Evolutionary conservation across 2,113 vertebrate species (phyloP).

Genomic region (Ginglymostoma cirratum): DNA sequence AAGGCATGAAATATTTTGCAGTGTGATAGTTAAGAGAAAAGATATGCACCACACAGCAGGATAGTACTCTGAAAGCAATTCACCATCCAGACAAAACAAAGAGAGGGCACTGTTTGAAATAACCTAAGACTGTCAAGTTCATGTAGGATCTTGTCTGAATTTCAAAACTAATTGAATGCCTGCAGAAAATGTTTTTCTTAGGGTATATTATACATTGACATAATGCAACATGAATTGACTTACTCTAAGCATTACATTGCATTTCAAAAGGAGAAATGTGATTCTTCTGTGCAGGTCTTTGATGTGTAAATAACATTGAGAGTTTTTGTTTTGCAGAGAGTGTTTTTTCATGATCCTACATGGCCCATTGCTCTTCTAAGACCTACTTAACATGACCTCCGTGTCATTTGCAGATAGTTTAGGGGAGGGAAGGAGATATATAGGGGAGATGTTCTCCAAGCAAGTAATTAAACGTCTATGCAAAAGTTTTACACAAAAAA

Average conservation of each 20-base stretch:
- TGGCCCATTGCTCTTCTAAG: conserved; percentile 37
- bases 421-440: conserved; percentile 2
- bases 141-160: conserved; percentile 38
- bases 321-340: conserved; percentile 35
- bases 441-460: conserved; percentile 27
- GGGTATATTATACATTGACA: conserved; percentile 38
- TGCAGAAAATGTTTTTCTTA: conserved; percentile 37
- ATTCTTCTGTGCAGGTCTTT: conserved; percentile 34
- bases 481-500: background rate
- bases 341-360: conserved; percentile 38
- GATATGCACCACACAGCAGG: conserved; percentile 35
- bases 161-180: conserved; percentile 38
- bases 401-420: conserved; percentile 35
- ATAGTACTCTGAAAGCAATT: conserved; percentile 35
- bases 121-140: conserved; percentile 36
- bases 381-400: conserved; percentile 36
- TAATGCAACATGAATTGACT: conserved; percentile 37
- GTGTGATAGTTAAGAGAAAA: conserved; percentile 33
- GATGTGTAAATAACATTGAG: conserved; percentile 38
- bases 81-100: conserved; percentile 38
- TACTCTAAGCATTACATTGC: conserved; percentile 31
- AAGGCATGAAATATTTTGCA: conserved; percentile 29
- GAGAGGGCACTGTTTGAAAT: conserved; percentile 37
- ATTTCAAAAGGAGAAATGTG: conserved; percentile 38
- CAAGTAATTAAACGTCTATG: conserved; percentile 1